phyloP scores from a whole-genome alignment of 2,888 invertebrate species.

The Boloria selene region DNA sequence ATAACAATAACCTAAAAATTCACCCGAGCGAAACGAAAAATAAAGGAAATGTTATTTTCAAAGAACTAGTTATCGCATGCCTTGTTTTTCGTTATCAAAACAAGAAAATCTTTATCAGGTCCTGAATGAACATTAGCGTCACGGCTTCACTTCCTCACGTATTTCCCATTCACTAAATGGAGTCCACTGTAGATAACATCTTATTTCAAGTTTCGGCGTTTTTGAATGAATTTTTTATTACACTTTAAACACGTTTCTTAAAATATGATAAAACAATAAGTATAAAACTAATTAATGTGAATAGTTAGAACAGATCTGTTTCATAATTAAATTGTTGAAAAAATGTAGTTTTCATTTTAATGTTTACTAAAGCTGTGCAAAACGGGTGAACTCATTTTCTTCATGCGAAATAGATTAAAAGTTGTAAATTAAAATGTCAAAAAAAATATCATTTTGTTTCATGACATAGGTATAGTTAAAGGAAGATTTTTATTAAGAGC shows the following conservation, averaged over 20 bases:
- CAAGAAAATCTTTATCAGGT: constrained; percentile 6
- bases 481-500: no score
- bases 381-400: no score
- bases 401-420: no score
- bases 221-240: constrained; percentile 13
- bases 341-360: no score
- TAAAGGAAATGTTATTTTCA: background rate
- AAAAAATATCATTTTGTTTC: no score
- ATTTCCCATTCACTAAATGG: constrained; percentile 3
- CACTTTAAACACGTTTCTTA: background rate
- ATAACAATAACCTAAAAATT: no score
- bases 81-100: background rate
- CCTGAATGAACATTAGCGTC: constrained; percentile 3
- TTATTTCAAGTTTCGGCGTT: constrained; percentile 6
- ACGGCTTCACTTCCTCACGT: constrained; percentile 5
- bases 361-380: no score
- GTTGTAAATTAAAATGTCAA: no score
- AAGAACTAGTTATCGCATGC: background rate
- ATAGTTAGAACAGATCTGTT: no score
- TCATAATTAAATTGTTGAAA: no score
- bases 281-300: background rate
- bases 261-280: background rate
- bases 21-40: no score
- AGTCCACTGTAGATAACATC: constrained; percentile 9
- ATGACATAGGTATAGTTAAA: no score